Evolutionary conservation across 1,140 invertebrate species (phyloP).

Genomic region (Campoletis sonorensis): DNA sequence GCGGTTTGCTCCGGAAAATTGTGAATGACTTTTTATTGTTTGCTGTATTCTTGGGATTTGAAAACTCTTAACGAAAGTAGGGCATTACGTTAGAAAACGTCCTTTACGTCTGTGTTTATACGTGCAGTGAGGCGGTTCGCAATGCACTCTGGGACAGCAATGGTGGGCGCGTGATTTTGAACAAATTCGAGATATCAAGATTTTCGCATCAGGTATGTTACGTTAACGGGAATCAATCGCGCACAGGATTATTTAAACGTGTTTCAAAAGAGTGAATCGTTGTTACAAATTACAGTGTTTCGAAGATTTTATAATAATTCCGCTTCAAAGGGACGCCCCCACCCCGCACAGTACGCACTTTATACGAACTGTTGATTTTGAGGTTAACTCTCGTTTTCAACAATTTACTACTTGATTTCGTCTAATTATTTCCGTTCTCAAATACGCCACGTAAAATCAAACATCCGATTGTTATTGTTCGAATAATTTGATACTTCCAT

Average conservation of each 20-base stretch:
- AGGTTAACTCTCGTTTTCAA: slow-evolving; percentile 63
- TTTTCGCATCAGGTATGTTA: slow-evolving; percentile 67
- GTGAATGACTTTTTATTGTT: neutral
- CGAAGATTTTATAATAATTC: slow-evolving; percentile 42
- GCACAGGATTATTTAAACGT: neutral
- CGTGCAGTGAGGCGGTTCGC: slow-evolving; percentile 59
- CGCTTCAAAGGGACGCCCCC: slow-evolving; percentile 61
- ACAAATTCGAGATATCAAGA: slow-evolving; percentile 78
- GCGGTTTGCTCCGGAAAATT: neutral
- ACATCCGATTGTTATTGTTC: neutral
- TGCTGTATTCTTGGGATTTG: neutral
- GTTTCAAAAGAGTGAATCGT: neutral
- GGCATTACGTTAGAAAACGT: slow-evolving; percentile 45
- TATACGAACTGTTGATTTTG: slow-evolving; percentile 64
- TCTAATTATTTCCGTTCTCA: neutral
- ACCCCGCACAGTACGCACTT: slow-evolving; percentile 59
- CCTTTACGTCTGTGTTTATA: slow-evolving; percentile 61
- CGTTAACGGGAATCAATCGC: slow-evolving; percentile 24
- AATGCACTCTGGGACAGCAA: slow-evolving; percentile 80
- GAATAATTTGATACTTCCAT: neutral
- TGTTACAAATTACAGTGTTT: neutral
- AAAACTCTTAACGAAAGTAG: neutral
- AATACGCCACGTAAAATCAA: neutral
- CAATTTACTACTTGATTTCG: neutral
- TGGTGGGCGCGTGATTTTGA: slow-evolving; percentile 86